Base-by-base conservation (phyloP, 2,888 invertebrate genomes). In the Augochlorella aurata region DNA sequence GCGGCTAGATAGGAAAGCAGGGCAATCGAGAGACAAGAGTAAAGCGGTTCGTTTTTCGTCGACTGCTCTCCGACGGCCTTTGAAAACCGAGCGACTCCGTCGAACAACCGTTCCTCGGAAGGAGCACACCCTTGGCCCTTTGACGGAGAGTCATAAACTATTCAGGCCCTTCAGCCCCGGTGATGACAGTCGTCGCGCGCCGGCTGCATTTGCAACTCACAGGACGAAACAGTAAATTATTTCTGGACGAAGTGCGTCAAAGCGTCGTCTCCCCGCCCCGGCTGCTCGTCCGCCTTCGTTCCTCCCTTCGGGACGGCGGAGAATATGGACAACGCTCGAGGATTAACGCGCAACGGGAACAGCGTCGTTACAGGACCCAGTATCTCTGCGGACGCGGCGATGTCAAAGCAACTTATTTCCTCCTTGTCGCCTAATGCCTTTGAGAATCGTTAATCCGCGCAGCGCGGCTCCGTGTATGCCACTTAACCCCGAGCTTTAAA, bases 191-290 rank as follows among this genome's bases (percentile, higher is more conserved):
- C 70, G 54, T 76, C 54, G 70, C 58, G 44, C 69, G 47, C 74
- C 74, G 29, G 9, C 63, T 61, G 68, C 79, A 85, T 87, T 87
- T 87, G 80, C 85, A 87, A 87, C 78, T 85, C 87, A 87, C 74
- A 79, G 83, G 78, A 80, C 73, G 83, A 77, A 81, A 83, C 87
- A 83, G 81, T 87, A 74, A 87, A 87, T 87, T 87, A 87, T 87
- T 87, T 83, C 87, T 83, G 68, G 70, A 73, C 81, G 52, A 63
- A 47, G 69, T 47, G 69, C 82, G 67, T 82, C 85, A 87, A 87
- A 87, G 87, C 63, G 10, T 38, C 63, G 9, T 18, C 7, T 7
- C 5, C 5, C 38, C 7, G 38, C 38, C 38, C 38, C 50, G 66
- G 44, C 70, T 78, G 82, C 58, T 74, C 70, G 66, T 73, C 74